Conservation (phyloP, 2,797 vertebrate genomes). For the Thamnophis elegans region DNA sequence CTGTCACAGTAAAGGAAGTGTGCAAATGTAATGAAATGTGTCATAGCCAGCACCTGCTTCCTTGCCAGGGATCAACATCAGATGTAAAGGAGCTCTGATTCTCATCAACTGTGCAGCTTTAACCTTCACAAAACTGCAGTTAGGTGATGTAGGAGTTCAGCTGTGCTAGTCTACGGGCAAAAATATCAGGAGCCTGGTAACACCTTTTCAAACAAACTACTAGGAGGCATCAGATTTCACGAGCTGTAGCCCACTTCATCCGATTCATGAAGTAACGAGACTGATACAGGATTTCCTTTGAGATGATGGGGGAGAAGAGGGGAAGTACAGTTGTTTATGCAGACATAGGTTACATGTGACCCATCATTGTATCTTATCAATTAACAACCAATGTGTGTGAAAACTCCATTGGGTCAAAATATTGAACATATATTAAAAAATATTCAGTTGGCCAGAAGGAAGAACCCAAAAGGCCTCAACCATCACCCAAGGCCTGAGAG, state of each 20-base stretch:
- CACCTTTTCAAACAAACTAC: neutral
- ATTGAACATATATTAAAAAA: neutral
- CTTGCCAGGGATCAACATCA: constrained; percentile 41
- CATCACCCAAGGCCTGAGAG: neutral
- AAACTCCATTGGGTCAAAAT: neutral
- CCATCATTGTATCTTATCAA: neutral
- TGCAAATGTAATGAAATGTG: constrained; percentile 28
- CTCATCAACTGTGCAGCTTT: constrained; percentile 7
- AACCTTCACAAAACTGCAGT: constrained; percentile 7
- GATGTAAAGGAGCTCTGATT: constrained; percentile 30
- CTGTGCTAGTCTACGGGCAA: neutral
- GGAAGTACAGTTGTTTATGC: neutral
- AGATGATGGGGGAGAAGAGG: neutral
- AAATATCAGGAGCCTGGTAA: neutral
- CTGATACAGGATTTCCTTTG: neutral
- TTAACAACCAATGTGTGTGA: neutral
- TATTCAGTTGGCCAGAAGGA: neutral
- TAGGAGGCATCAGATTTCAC: neutral
- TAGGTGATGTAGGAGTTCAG: neutral
- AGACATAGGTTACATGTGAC: neutral
- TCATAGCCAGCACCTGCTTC: constrained; percentile 37
- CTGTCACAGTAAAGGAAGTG: constrained; percentile 11
- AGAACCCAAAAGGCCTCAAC: neutral
- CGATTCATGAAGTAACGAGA: neutral
- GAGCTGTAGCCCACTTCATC: neutral